Conservation (phyloP, 2,113 vertebrate genomes). For the Poeciliopsis turrubarensis region DNA sequence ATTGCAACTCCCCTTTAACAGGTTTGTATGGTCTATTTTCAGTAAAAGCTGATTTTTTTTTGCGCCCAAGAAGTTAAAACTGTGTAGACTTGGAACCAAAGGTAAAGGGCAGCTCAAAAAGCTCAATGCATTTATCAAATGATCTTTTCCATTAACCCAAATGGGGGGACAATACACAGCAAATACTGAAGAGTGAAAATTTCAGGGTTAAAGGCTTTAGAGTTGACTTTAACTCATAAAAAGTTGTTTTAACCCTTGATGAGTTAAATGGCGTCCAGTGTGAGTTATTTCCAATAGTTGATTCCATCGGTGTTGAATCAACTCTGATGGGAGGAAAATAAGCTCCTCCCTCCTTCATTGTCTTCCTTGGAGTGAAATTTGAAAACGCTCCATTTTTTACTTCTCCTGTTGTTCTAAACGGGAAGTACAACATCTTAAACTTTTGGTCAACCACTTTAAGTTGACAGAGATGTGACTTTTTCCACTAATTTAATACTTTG, state of each 20-base stretch:
- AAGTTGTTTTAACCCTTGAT: too few species aligned
- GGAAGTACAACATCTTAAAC: background rate
- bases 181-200: too few species aligned
- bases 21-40: slow-evolving; percentile 17
- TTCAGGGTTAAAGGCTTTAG: too few species aligned
- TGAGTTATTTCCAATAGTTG: too few species aligned
- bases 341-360: background rate
- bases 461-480: background rate
- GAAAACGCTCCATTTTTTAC: background rate
- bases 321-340: background rate
- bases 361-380: background rate
- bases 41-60: slow-evolving; percentile 22
- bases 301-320: too few species aligned
- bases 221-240: too few species aligned
- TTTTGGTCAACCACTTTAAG: background rate
- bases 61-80: slow-evolving; percentile 27
- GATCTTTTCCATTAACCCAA: slow-evolving; percentile 17
- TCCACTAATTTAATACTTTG: background rate
- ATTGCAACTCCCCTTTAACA: slow-evolving; percentile 15
- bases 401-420: background rate
- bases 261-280: too few species aligned
- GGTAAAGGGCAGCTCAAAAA: slow-evolving; percentile 2
- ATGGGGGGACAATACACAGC: background rate
- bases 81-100: slow-evolving; percentile 12
- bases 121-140: slow-evolving; percentile 28